These are phyloP conservation scores for Drosophila anomalata DNA, from an alignment of 2,888 invertebrate genomes.

Conservation along the genomic window DNA sequence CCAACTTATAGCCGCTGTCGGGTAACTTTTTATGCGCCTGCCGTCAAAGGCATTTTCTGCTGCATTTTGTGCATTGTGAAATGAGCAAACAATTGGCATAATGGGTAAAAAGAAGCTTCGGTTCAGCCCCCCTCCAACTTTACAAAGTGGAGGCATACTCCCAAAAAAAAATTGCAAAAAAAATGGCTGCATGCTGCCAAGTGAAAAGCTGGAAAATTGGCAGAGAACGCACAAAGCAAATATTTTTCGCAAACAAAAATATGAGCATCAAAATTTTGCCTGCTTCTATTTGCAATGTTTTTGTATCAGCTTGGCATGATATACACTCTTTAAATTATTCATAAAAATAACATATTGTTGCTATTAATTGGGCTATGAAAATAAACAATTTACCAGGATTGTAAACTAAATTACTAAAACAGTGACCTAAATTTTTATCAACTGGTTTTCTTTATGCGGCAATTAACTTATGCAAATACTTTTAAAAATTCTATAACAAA, in stretches of 20 bases:
- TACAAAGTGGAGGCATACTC: slow-evolving; percentile 6
- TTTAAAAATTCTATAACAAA: background rate
- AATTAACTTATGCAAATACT: slow-evolving; percentile 12
- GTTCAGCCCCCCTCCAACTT: background rate
- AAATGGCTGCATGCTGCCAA: slow-evolving; percentile 16
- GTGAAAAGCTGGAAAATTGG: slow-evolving; percentile 21
- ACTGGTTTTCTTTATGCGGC: background rate
- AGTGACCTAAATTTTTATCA: background rate
- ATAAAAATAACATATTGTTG: slow-evolving; percentile 4
- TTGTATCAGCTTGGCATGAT: background rate
- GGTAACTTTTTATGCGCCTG: slow-evolving; percentile 65
- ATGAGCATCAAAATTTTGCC: slow-evolving; percentile 20
- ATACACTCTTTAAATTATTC: slow-evolving; percentile 4
- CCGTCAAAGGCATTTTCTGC: slow-evolving; percentile 65
- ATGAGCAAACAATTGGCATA: slow-evolving; percentile 74
- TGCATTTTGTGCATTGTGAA: slow-evolving; percentile 68
- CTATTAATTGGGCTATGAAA: slow-evolving; percentile 13
- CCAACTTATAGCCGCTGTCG: background rate
- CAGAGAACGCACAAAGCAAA: slow-evolving; percentile 30
- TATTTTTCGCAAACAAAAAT: slow-evolving; percentile 30
- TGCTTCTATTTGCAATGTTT: slow-evolving; percentile 5
- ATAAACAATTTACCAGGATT: slow-evolving; percentile 11
- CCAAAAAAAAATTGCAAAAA: slow-evolving; percentile 11
- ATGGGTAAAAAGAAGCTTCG: slow-evolving; percentile 34
- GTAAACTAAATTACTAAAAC: background rate